Conservation (phyloP, 2,888 invertebrate species). For the Aspidiotus destructor region DNA sequence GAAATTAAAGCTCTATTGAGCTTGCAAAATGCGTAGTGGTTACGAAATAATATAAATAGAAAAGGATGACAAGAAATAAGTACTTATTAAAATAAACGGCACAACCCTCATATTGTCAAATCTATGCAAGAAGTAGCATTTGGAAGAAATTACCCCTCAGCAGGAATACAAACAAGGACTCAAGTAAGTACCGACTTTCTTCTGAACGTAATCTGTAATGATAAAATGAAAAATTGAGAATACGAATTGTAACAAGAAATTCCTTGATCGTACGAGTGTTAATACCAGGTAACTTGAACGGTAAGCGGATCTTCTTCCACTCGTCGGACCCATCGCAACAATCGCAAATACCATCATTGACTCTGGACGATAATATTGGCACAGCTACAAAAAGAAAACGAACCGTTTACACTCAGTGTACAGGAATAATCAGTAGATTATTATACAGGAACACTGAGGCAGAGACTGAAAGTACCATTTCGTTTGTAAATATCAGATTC, state of each 20-base stretch:
- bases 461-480: slow-evolving; percentile 5
- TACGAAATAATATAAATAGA: no score
- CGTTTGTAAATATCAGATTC: slow-evolving; percentile 67
- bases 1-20: no score
- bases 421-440: no score
- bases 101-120: no score
- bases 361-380: slow-evolving; percentile 63
- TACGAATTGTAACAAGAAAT: background rate
- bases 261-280: no score
- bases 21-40: no score
- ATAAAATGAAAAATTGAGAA: background rate
- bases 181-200: background rate
- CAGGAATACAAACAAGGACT: background rate
- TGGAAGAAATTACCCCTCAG: background rate
- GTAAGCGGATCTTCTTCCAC: slow-evolving; percentile 40
- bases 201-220: background rate
- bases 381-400: slow-evolving; percentile 3
- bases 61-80: no score
- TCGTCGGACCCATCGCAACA: slow-evolving; percentile 87
- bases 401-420: no score
- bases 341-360: slow-evolving; percentile 88
- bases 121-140: no score
- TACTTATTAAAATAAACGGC: no score
- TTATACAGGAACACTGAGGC: background rate
- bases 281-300: background rate